phyloP scores from a whole-genome alignment of 2,888 invertebrate genomes.

The Baccha elongata region DNA sequence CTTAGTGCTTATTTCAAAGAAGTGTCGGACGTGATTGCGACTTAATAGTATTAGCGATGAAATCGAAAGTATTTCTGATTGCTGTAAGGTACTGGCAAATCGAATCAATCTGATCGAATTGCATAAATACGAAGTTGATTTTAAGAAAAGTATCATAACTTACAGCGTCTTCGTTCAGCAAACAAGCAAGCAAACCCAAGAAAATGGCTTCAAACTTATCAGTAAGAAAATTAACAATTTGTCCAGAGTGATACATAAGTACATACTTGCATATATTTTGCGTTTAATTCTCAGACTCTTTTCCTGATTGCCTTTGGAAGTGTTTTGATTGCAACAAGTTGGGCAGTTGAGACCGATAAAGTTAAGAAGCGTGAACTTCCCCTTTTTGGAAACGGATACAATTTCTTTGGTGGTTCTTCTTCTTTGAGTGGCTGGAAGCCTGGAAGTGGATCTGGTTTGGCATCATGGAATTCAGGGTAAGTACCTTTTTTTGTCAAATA shows the following conservation, averaged over 20 bases:
- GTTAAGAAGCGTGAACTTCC: conserved; percentile 66
- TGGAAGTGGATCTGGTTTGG: conserved; percentile 30
- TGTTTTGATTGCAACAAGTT: not conserved
- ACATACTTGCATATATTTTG: no score
- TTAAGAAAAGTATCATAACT: conserved; percentile 28
- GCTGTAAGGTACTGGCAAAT: no score
- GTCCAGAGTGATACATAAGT: not conserved
- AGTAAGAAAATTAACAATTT: conserved; percentile 19
- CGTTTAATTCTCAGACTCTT: conserved; percentile 39
- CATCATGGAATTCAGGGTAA: conserved; percentile 61
- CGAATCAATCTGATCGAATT: conserved; percentile 19
- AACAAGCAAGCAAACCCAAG: conserved; percentile 57
- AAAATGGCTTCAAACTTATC: conserved; percentile 66
- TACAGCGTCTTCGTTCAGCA: conserved; percentile 34
- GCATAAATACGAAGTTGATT: conserved; percentile 54
- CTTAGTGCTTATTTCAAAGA: conserved; percentile 10
- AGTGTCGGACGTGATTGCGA: conserved; percentile 47
- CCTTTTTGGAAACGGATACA: conserved; percentile 54
- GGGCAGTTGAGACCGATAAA: conserved; percentile 28
- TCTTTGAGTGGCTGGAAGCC: conserved; percentile 33
- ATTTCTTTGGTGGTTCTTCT: conserved; percentile 51
- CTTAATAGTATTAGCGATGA: conserved; percentile 44
- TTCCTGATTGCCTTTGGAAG: conserved; percentile 38
- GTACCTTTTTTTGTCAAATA: not conserved
- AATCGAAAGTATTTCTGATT: conserved; percentile 70